phyloP scores from a whole-genome alignment of 2,113 vertebrate genomes.

The Clarias gariepinus region DNA sequence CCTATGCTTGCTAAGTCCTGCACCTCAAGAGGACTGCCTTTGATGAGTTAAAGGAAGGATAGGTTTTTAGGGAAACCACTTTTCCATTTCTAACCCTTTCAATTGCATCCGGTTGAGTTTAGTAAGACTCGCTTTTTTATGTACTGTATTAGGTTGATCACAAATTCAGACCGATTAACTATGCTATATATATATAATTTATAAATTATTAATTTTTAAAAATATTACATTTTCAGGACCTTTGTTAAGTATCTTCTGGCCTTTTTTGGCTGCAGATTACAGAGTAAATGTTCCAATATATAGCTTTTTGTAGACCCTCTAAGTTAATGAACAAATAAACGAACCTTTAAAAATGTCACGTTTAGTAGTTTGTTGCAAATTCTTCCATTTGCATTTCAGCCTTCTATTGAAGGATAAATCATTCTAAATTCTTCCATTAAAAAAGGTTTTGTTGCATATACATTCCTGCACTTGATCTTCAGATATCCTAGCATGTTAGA shows the following conservation, averaged over 20 bases:
- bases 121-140: background rate
- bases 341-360: background rate
- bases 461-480: too few relatives aligned
- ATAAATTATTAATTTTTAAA: background rate
- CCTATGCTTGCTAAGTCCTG: constrained; percentile 33
- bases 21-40: constrained; percentile 42
- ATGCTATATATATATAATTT: background rate
- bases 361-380: background rate
- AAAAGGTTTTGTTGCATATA: too few relatives aligned
- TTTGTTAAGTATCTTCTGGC: background rate
- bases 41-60: constrained; percentile 43
- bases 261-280: background rate
- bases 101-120: constrained; percentile 15
- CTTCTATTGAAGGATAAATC: background rate
- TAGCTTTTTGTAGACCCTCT: background rate
- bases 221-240: background rate
- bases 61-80: constrained; percentile 43
- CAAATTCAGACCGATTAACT: background rate
- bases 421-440: too few relatives aligned
- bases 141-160: background rate
- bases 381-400: background rate
- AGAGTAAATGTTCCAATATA: background rate
- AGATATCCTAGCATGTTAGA: too few relatives aligned
- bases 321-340: background rate
- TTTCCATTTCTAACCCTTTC: constrained; percentile 36